Evolutionary conservation across 92 coral and sea anemone genomes (phyloP).

Genomic region (Epizoanthus rinbou): DNA sequence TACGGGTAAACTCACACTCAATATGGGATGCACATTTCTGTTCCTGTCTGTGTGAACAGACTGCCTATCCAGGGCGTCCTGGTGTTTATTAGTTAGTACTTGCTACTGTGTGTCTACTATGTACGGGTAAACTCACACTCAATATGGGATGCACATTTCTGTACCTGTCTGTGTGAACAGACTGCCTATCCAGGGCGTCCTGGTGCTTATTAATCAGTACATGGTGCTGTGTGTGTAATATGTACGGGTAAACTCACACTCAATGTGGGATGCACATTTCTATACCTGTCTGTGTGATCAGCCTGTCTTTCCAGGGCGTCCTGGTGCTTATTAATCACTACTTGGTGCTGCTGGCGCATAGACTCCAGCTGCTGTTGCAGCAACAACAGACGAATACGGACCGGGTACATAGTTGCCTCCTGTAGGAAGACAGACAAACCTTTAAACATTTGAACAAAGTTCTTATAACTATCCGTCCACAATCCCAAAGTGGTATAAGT

Average conservation of each 20-base stretch:
- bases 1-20: not conserved
- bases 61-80: constrained; percentile 58
- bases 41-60: constrained; percentile 17
- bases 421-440: constrained; percentile 16
- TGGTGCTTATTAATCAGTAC: constrained; percentile 84
- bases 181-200: constrained; percentile 55
- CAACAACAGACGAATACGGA: constrained; percentile 76
- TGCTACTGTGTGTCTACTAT: constrained; percentile 43
- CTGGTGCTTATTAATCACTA: constrained; percentile 81
- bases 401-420: constrained; percentile 86
- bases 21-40: not conserved
- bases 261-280: not conserved
- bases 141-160: not conserved
- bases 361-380: constrained; percentile 89
- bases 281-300: constrained; percentile 23
- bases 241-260: not conserved
- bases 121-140: not conserved
- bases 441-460: not conserved
- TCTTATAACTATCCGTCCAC: too few relatives aligned
- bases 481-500: too few relatives aligned
- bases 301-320: constrained; percentile 56
- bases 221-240: constrained; percentile 44
- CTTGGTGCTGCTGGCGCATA: constrained; percentile 92
- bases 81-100: constrained; percentile 81
- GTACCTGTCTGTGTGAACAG: constrained; percentile 16